Evolutionary conservation across 2,888 invertebrate species (phyloP), one percentile per base, ranked within the genome.

Genomic region (Nomada goodeniana): DNA sequence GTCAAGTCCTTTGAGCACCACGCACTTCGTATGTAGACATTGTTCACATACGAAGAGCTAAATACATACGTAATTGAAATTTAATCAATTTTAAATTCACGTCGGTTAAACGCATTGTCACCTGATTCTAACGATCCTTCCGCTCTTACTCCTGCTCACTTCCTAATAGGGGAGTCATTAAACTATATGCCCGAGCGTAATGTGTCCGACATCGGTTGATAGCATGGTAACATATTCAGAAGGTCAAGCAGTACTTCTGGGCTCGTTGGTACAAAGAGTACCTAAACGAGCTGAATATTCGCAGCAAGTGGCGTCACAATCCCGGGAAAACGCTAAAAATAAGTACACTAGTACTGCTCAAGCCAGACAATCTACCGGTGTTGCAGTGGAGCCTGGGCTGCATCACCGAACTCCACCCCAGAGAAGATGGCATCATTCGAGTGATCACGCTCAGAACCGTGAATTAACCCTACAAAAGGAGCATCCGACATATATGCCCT

Each of bases 221-320:
- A 15, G 15, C 11, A 1, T 63, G 53, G 55, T 44, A 72, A 20
- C 44, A 44, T 2, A 52, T 47, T 0, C 47, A 64, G 18, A 4
- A 36, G 9, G 26, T 73, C 10, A 44, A 15, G 10, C 61, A 76
- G 15, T 36, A 68, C 3, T 69, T 76, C 13, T 69, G 69, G 69
- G 13, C 13, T 15, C 44, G 36, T 36, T 36, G 36, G 36, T 36
- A 36, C 7, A 7, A 36, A 7, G 36, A 36, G 36, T 36, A 36
- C 26, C 26, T 69, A 10, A n/a, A 55, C n/a, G 18, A 44, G 2
- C 36, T 42, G 47, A 52, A 23, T 18, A 15, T 69, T 11, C 18
- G 44, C 11, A 52, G n/a, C 0, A 60, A 68, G 2, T 76, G 75
- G 75, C 53, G 20, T 2, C 13, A 13, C 26, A 29, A 10, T 0